Evolutionary conservation across 92 coral and sea anemone species (phyloP), one percentile per base, ranked within the genome.

Genomic region (Palythoa caribaeorum): DNA sequence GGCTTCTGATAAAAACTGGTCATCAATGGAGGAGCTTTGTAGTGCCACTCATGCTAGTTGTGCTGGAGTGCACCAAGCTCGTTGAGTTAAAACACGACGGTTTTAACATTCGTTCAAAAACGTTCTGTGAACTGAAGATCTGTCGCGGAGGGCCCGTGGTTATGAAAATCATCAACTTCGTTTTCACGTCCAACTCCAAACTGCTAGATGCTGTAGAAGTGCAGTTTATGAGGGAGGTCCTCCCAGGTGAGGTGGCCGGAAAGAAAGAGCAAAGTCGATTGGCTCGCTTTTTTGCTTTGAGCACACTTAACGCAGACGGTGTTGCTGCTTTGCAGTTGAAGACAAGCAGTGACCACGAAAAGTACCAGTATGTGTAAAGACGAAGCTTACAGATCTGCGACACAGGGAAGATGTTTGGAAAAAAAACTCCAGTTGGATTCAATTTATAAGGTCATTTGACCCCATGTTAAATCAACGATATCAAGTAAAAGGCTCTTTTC

Each of bases 201-300:
- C 60, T 87, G 65, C 76, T 62, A 1, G 85, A 87, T 37, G 90
- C 76, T 17, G 51, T 87, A 74, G 90, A 87, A 63, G 90, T 87
- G 76, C 90, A 87, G 77, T 60, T 87, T 14, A 87, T 87, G 86
- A 87, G 74, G 71, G 53, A 77, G 52, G 52, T 63, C 13, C 75
- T 87, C 3, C 85, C 85, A 9, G 37, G 13, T 17, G 53, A 62
- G 62, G 86, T 87, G 60, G 90, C 90, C 5, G 62, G 86, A 38
- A 69, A 77, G 83, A 88, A 73, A 52, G 77, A 73, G 91, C 5
- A 44, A 44, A 37, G 47, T 6, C 73, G 86, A 15, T 38, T 60
- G 28, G 15, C 19, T 15, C 38, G 72, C 14, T 36, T 72, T 20
- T 57, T 57, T 38, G 20, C 73, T 15, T 52, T 57, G 53, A 72